These are phyloP conservation scores for Imbricaverruca yamaguchii DNA, from an alignment of 2,888 invertebrate genomes.

Conservation along the genomic window DNA sequence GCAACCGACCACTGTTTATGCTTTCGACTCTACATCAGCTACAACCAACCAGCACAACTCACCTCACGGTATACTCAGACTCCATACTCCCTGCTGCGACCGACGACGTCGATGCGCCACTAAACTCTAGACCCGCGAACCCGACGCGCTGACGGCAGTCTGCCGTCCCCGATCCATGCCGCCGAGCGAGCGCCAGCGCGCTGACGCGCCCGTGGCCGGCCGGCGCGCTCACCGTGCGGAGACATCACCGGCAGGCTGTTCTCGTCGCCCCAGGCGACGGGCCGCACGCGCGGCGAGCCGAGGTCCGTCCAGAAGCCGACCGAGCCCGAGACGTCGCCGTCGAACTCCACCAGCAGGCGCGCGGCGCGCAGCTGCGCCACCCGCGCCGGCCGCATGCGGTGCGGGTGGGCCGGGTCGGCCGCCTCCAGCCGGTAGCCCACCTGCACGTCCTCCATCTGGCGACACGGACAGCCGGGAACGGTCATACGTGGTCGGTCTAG, in stretches of 20 bases:
- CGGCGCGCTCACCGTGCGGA: conserved; percentile 58
- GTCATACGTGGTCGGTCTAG: too few relatives aligned
- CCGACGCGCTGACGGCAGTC: too few relatives aligned
- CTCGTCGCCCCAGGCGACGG: conserved; percentile 84
- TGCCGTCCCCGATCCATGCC: too few relatives aligned
- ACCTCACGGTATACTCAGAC: too few relatives aligned
- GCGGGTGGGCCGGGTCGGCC: conserved; percentile 31
- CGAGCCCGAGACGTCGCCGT: conserved; percentile 18
- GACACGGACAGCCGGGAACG: background rate
- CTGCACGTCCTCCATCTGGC: conserved; percentile 10
- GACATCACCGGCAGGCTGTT: conserved; percentile 68
- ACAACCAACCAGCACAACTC: too few relatives aligned
- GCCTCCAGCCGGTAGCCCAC: conserved; percentile 33
- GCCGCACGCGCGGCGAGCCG: conserved; percentile 70
- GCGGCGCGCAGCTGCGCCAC: conserved; percentile 30
- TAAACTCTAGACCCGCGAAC: too few relatives aligned
- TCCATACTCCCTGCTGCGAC: too few relatives aligned
- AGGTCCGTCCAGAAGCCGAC: conserved; percentile 31
- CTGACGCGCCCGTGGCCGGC: too few relatives aligned
- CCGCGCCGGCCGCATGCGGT: conserved; percentile 30
- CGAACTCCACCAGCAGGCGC: conserved; percentile 31
- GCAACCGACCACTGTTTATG: too few relatives aligned
- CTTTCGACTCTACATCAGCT: too few relatives aligned
- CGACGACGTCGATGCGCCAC: too few relatives aligned
- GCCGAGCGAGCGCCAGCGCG: too few relatives aligned